Evolutionary conservation across 2,888 invertebrate species (phyloP).

Genomic region (Allolobophora icterica): DNA sequence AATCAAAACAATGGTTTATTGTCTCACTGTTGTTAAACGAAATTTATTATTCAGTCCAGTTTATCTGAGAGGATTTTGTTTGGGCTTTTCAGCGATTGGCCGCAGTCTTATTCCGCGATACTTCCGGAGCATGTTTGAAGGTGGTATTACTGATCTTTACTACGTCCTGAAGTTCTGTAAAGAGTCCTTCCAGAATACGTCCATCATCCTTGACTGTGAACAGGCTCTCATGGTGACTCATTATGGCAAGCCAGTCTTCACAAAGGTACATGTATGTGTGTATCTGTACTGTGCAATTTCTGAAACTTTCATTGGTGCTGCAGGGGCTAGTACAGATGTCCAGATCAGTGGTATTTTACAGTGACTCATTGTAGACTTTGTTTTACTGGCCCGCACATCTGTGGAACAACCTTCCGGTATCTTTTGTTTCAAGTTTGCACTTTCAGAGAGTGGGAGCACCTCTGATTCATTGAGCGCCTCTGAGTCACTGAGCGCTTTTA

Average conservation of each 20-base stretch:
- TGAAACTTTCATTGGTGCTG: neutral
- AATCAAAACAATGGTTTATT: no score
- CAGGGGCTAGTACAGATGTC: no score
- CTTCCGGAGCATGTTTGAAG: conserved; percentile 97
- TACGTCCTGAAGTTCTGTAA: conserved; percentile 96
- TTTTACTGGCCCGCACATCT: neutral
- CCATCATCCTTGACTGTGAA: conserved; percentile 95
- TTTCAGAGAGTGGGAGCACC: no score
- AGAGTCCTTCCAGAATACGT: conserved; percentile 97
- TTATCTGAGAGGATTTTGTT: neutral
- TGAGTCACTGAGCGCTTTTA: no score
- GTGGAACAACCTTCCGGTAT: neutral
- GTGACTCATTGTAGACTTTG: no score
- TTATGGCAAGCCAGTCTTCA: conserved; percentile 95
- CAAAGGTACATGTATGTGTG: conserved; percentile 75
- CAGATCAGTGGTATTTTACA: no score
- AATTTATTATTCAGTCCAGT: neutral
- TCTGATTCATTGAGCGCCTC: no score
- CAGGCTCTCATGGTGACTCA: conserved; percentile 98
- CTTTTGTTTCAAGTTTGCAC: no score
- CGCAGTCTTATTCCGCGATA: conserved; percentile 97
- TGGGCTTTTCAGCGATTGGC: conserved; percentile 83
- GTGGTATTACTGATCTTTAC: conserved; percentile 95
- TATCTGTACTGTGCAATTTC: no score
- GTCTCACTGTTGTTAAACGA: no score